phyloP scores from a whole-genome alignment of 1,140 invertebrate genomes.

The Teleopsis dalmanni region DNA sequence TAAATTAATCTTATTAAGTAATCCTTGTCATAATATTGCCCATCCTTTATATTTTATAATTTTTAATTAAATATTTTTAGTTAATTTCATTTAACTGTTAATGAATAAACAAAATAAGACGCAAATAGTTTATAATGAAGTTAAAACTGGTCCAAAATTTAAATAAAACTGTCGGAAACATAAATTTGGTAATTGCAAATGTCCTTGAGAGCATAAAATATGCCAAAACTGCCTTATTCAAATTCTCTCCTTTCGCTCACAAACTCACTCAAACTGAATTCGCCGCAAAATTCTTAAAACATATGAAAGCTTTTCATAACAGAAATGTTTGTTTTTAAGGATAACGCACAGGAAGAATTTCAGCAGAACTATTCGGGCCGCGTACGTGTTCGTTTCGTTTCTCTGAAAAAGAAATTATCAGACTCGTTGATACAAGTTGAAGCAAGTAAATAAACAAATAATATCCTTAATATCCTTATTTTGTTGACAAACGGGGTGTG shows the following conservation, averaged over 20 bases:
- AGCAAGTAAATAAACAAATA: no score
- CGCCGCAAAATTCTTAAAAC: background rate
- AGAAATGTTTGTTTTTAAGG: slow-evolving; percentile 6
- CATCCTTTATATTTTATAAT: no score
- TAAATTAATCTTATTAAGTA: no score
- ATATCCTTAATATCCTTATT: no score
- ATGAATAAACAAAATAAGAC: no score
- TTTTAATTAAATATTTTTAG: no score
- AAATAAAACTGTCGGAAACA: no score
- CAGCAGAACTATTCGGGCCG: slow-evolving; percentile 36
- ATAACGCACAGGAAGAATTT: background rate
- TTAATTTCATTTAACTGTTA: no score
- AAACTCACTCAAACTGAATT: background rate
- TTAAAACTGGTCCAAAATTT: no score
- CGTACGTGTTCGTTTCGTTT: slow-evolving; percentile 37
- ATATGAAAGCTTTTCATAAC: background rate
- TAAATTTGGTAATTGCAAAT: slow-evolving; percentile 11
- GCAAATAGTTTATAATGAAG: no score
- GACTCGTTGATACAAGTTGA: background rate
- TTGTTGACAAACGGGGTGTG: no score
- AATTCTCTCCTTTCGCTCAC: background rate
- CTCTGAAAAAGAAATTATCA: background rate
- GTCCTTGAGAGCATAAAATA: slow-evolving; percentile 13
- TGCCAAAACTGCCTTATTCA: background rate
- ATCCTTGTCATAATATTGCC: no score